Conservation (phyloP, 2,113 vertebrate genomes). For the Actenoides lindsayi region DNA sequence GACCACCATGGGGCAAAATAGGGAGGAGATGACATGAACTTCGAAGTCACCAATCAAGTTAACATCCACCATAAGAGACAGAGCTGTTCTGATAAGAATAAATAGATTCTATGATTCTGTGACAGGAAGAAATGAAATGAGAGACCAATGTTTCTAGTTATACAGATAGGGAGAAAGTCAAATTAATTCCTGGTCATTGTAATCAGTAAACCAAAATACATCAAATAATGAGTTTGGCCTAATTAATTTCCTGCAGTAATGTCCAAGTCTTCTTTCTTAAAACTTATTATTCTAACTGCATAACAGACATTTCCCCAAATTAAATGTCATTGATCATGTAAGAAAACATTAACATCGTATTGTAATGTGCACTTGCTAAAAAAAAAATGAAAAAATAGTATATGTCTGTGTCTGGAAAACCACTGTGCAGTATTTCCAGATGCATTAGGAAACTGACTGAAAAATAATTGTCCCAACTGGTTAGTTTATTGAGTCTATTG, state of each 20-base stretch:
- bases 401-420: neutral
- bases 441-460: too few species aligned
- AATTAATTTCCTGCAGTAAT: neutral
- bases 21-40: neutral
- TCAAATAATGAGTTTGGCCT: neutral
- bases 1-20: neutral
- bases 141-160: neutral
- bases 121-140: neutral
- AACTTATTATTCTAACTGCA: neutral
- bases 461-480: too few species aligned
- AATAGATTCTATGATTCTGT: neutral
- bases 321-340: neutral
- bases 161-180: neutral
- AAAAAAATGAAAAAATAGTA: neutral
- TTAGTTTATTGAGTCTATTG: too few species aligned
- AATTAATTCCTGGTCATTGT: neutral
- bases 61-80: neutral
- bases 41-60: neutral
- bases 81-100: neutral
- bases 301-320: neutral
- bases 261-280: neutral
- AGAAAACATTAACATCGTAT: neutral
- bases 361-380: neutral
- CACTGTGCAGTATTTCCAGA: too few species aligned
- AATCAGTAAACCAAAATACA: neutral